These are phyloP conservation scores for Pipistrellus pygmaeus DNA, from an alignment of 2,797 vertebrate genomes.

Conservation along the genomic window DNA sequence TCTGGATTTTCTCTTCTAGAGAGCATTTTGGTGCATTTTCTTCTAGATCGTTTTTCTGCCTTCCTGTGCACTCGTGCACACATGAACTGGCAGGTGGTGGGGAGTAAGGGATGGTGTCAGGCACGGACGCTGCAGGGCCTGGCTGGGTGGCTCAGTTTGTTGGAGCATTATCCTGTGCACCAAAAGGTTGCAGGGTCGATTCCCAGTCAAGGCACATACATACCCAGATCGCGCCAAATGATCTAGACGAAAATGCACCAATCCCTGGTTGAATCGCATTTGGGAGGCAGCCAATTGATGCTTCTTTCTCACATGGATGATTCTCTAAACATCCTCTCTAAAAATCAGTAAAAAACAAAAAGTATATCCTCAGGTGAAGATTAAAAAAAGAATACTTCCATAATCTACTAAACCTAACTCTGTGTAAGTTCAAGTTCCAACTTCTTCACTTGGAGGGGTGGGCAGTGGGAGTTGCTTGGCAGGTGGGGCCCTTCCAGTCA, in stretches of 20 bases:
- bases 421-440: not conserved
- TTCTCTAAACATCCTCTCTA: not conserved
- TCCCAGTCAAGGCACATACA: not conserved
- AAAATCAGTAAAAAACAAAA: not conserved
- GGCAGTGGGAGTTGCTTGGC: not conserved
- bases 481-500: not conserved
- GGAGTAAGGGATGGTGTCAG: not conserved
- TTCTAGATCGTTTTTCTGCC: not conserved
- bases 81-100: not conserved
- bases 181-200: not conserved
- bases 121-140: not conserved
- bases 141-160: not conserved
- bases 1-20: not conserved
- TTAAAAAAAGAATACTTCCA: not conserved
- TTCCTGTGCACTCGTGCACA: not conserved
- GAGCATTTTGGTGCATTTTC: not conserved
- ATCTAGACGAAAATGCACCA: too few species aligned
- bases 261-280: too few species aligned
- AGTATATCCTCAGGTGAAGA: not conserved
- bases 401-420: not conserved
- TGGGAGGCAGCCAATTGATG: not conserved
- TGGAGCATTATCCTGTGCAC: not conserved
- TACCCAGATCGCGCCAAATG: not conserved
- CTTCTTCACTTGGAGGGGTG: not conserved
- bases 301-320: not conserved